Conservation (phyloP, 2,113 vertebrate species). For the Lanius collurio region DNA sequence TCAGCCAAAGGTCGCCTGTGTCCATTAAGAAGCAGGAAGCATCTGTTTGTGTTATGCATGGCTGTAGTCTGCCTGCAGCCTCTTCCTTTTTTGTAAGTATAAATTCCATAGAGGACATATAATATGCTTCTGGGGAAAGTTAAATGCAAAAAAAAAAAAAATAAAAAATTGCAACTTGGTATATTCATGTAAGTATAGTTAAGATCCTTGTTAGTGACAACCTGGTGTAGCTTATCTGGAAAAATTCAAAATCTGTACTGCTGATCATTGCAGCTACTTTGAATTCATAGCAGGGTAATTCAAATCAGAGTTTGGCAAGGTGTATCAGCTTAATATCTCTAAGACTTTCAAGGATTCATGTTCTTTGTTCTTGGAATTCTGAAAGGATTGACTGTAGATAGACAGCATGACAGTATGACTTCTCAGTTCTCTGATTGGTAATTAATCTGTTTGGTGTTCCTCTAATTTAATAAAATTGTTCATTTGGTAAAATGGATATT, state of each 20-base stretch:
- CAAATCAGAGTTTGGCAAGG: background rate
- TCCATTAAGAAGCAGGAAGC: constrained; percentile 60
- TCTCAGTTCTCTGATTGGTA: background rate
- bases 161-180: background rate
- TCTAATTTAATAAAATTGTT: background rate
- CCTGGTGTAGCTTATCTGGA: background rate
- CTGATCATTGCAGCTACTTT: background rate
- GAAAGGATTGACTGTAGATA: background rate
- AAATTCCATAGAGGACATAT: constrained; percentile 19
- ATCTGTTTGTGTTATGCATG: constrained; percentile 43
- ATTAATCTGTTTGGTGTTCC: background rate
- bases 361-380: constrained; percentile 6
- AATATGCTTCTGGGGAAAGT: background rate
- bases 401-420: background rate
- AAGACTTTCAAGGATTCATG: background rate
- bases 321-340: background rate
- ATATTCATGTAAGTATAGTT: background rate
- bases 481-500: background rate
- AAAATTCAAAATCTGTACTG: background rate
- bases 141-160: background rate
- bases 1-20: constrained; percentile 23
- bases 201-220: background rate
- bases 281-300: background rate
- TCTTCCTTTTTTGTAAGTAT: background rate
- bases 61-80: constrained; percentile 32